phyloP scores from a whole-genome alignment of 2,888 invertebrate genomes.

The Catocala sponsa region DNA sequence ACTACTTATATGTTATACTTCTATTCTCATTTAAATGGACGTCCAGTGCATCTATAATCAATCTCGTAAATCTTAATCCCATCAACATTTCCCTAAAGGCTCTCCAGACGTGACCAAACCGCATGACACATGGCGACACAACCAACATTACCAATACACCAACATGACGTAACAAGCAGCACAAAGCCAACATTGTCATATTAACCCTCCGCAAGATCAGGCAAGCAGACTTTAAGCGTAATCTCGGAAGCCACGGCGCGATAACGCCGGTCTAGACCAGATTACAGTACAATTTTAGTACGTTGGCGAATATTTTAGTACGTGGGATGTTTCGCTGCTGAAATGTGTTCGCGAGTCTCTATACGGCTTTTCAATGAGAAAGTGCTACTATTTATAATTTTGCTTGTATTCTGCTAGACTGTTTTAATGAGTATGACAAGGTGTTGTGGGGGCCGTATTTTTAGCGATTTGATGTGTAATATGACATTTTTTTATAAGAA shows the following conservation, averaged over 20 bases:
- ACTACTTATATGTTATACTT: too few species aligned
- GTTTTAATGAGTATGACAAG: too few species aligned
- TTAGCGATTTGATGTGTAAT: too few species aligned
- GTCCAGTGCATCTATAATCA: too few species aligned
- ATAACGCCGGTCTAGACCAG: slow-evolving; percentile 47
- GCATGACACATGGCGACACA: neutral
- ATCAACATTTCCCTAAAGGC: neutral
- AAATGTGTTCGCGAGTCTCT: slow-evolving; percentile 17
- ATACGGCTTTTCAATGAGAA: too few species aligned
- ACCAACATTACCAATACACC: slow-evolving; percentile 8
- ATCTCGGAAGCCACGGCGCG: slow-evolving; percentile 45
- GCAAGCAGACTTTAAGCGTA: slow-evolving; percentile 33
- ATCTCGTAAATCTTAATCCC: neutral
- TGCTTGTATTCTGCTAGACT: too few species aligned
- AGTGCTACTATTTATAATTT: neutral
- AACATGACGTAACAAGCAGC: slow-evolving; percentile 13
- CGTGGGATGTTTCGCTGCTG: slow-evolving; percentile 19
- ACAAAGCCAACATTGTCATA: slow-evolving; percentile 45
- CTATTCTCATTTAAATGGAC: too few species aligned
- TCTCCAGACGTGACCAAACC: neutral
- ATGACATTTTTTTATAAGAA: too few species aligned
- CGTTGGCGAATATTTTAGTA: slow-evolving; percentile 44
- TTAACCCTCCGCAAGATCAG: slow-evolving; percentile 42
- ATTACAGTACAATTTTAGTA: slow-evolving; percentile 48
- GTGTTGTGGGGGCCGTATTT: too few species aligned